Percentiles rank a stretch among this genome's conserved stretches.
phyloP scores from a whole-genome alignment of 2,113 vertebrate species.

The Anas platyrhynchos region DNA sequence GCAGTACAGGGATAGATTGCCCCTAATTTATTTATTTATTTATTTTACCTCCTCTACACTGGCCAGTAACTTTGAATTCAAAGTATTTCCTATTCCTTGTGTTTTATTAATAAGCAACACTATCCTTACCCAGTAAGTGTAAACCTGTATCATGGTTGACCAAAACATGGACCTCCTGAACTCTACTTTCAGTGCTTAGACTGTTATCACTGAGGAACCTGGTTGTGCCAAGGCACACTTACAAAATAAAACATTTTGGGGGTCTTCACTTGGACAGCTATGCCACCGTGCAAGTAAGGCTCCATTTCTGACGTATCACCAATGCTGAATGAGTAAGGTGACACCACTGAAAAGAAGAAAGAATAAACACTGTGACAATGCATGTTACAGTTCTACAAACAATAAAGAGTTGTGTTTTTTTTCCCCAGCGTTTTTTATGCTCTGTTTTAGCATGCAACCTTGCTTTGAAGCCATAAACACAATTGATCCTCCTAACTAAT shows the following conservation, averaged over 20 bases:
- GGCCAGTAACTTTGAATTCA: neutral
- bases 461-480: neutral
- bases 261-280: slow-evolving; percentile 89
- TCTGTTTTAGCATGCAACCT: neutral
- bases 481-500: neutral
- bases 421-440: neutral
- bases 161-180: neutral
- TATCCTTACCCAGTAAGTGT: neutral
- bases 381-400: neutral
- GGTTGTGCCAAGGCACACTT: slow-evolving; percentile 70
- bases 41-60: neutral
- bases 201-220: rapidly evolving
- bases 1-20: neutral
- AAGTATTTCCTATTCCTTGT: neutral
- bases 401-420: rapidly evolving
- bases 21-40: too few species aligned
- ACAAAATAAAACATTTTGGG: slow-evolving; percentile 91
- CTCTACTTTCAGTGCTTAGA: neutral
- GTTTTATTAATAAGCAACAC: neutral
- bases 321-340: slow-evolving; percentile 92
- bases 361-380: neutral
- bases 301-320: slow-evolving; percentile 88
- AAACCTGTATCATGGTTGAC: neutral
- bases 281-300: slow-evolving; percentile 91
- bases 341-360: slow-evolving; percentile 82